Evolutionary conservation across 1,140 invertebrate genomes (phyloP).

Genomic region (Centruroides sculpturatus): DNA sequence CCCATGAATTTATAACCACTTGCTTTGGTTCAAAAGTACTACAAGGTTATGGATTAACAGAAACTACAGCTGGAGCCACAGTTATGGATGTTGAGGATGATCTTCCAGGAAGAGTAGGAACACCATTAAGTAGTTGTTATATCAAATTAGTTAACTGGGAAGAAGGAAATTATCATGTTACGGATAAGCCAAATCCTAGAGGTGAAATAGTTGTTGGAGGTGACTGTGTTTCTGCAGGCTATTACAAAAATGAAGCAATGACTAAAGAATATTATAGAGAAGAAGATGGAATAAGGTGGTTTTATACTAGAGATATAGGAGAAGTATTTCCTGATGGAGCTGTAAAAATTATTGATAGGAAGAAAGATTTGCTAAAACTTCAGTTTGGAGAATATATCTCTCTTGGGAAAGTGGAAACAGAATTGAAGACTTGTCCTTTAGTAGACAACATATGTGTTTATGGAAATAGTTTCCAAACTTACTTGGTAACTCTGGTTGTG

Average conservation of each 20-base stretch:
- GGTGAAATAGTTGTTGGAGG: conserved; percentile 42
- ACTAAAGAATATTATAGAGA: conserved; percentile 36
- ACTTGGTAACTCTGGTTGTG: conserved; percentile 79
- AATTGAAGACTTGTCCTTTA: conserved; percentile 32
- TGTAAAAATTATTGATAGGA: conserved; percentile 37
- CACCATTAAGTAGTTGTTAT: conserved; percentile 20
- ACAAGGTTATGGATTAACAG: conserved; percentile 90
- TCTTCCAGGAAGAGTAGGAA: conserved; percentile 21
- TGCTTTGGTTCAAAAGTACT: conserved; percentile 81
- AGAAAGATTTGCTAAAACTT: conserved; percentile 41
- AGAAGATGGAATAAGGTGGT: conserved; percentile 31
- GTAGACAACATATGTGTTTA: conserved; percentile 37
- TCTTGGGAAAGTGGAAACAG: conserved; percentile 28
- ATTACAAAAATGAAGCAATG: conserved; percentile 37
- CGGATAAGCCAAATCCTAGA: conserved; percentile 35
- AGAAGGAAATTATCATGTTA: conserved; percentile 32
- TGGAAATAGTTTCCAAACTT: conserved; percentile 40
- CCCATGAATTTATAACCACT: conserved; percentile 85
- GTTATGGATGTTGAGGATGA: conserved; percentile 21
- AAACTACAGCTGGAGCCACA: conserved; percentile 49
- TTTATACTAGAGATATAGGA: conserved; percentile 42
- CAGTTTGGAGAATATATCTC: conserved; percentile 37
- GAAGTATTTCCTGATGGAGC: conserved; percentile 36
- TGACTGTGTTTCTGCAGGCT: conserved; percentile 37
- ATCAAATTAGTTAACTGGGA: conserved; percentile 28